phyloP scores from a whole-genome alignment of 2,113 vertebrate species.

The Triplophysa tibetana region DNA sequence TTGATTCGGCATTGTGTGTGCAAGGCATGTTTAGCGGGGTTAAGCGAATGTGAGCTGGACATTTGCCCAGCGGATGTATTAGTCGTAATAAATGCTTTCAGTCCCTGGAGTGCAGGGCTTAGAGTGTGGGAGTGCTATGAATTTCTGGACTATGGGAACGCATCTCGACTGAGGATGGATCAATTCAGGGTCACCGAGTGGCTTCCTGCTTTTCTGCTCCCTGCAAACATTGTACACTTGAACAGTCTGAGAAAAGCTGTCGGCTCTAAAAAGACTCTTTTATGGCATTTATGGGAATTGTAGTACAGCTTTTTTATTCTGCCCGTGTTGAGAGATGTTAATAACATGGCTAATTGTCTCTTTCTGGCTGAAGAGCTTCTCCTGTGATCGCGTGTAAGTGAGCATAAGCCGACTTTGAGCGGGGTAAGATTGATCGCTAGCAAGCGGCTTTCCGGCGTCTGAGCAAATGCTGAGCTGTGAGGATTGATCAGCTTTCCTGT shows the following conservation, averaged over 20 bases:
- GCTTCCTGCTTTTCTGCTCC: constrained; percentile 18
- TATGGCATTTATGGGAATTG: neutral
- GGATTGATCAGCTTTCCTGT: constrained; percentile 52
- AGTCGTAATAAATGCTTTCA: constrained; percentile 47
- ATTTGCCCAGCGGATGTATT: constrained; percentile 41
- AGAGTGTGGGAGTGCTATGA: constrained; percentile 35
- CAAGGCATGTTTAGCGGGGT: neutral
- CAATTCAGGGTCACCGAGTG: constrained; percentile 47
- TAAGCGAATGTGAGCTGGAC: constrained; percentile 25
- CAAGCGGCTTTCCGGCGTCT: constrained; percentile 44
- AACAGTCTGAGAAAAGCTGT: neutral
- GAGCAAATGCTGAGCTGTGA: constrained; percentile 36
- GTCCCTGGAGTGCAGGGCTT: constrained; percentile 35
- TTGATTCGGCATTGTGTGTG: neutral
- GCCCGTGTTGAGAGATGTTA: neutral
- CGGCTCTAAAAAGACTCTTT: neutral
- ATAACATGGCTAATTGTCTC: neutral
- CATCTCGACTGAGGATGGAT: neutral
- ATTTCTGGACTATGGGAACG: constrained; percentile 48
- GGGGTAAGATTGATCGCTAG: constrained; percentile 16
- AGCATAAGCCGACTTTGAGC: constrained; percentile 32
- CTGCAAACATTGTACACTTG: constrained; percentile 1
- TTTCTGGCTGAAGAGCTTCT: constrained; percentile 17
- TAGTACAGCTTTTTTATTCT: neutral
- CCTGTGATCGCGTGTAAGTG: neutral